phyloP scores from a whole-genome alignment of 2,797 vertebrate species.

The Phalanger gymnotis region DNA sequence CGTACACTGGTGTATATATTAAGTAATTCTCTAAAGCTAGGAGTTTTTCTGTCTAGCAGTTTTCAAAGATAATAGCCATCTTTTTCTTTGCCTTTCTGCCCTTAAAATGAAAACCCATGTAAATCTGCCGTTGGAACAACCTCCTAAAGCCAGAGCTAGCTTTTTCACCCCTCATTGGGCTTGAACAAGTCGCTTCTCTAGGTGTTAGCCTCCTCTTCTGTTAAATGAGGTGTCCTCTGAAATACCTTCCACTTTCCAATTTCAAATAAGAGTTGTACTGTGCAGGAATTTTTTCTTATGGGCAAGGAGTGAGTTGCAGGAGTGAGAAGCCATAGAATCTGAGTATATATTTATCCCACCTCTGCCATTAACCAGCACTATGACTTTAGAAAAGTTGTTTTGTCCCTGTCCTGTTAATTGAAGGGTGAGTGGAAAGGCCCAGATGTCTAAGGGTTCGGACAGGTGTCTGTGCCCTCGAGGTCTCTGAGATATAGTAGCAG shows the following conservation, averaged over 20 bases:
- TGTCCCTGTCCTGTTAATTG: conserved; percentile 9
- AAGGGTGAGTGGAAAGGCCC: conserved; percentile 1
- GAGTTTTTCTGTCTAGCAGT: conserved; percentile 17
- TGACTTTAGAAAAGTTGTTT: conserved; percentile 15
- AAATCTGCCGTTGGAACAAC: neutral
- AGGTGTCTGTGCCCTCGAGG: neutral
- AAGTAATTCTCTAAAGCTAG: neutral
- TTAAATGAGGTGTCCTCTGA: neutral
- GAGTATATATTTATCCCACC: neutral
- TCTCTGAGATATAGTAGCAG: neutral
- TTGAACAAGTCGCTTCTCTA: neutral
- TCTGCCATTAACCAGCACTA: neutral
- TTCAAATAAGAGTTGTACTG: neutral
- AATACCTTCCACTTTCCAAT: neutral
- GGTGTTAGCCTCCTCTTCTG: neutral
- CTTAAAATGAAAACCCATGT: neutral
- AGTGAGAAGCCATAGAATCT: neutral
- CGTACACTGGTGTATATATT: neutral
- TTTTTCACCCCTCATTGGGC: neutral
- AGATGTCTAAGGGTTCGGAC: neutral
- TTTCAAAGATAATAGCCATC: neutral
- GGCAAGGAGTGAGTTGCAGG: neutral
- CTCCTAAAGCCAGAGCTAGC: neutral
- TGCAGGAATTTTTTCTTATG: neutral
- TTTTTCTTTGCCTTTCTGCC: neutral